Percentiles rank a stretch among this genome's conserved stretches.
These are phyloP conservation scores for Urosaurus nigricauda DNA, from an alignment of 2,797 vertebrate genomes.

Conservation along the genomic window DNA sequence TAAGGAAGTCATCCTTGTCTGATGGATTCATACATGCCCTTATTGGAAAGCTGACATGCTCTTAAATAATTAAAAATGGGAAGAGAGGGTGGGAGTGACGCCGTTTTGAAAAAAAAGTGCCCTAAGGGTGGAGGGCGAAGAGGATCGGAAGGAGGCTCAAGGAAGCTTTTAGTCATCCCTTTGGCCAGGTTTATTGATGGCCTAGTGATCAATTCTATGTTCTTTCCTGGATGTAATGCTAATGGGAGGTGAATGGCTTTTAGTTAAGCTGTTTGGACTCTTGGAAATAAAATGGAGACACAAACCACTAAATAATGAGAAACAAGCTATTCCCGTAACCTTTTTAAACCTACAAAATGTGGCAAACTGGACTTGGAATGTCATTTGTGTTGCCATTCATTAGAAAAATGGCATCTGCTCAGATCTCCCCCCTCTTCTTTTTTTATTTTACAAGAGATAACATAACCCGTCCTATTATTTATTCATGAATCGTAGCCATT, in stretches of 20 bases:
- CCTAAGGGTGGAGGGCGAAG: constrained; percentile 74
- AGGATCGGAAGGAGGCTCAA: constrained; percentile 82
- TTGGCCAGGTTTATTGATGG: constrained; percentile 89
- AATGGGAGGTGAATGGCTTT: constrained; percentile 80
- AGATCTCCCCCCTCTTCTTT: constrained; percentile 29
- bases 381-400: constrained; percentile 70
- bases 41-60: constrained; percentile 70
- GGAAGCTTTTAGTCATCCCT: constrained; percentile 85
- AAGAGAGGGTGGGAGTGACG: constrained; percentile 54
- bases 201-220: constrained; percentile 82
- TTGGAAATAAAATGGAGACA: constrained; percentile 78
- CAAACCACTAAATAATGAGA: constrained; percentile 75
- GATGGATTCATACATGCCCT: constrained; percentile 65
- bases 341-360: constrained; percentile 78
- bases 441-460: constrained; percentile 79
- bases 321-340: constrained; percentile 64
- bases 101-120: constrained; percentile 69
- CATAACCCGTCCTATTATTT: constrained; percentile 85
- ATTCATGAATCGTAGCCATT: constrained; percentile 90
- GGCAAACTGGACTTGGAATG: constrained; percentile 72
- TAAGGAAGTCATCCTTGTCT: constrained; percentile 58
- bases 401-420: constrained; percentile 72
- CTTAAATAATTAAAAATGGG: constrained; percentile 82
- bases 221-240: constrained; percentile 83
- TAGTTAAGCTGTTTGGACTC: constrained; percentile 76